Base-by-base conservation (phyloP, 1,140 invertebrate species). In the Lepidurus arcticus region DNA sequence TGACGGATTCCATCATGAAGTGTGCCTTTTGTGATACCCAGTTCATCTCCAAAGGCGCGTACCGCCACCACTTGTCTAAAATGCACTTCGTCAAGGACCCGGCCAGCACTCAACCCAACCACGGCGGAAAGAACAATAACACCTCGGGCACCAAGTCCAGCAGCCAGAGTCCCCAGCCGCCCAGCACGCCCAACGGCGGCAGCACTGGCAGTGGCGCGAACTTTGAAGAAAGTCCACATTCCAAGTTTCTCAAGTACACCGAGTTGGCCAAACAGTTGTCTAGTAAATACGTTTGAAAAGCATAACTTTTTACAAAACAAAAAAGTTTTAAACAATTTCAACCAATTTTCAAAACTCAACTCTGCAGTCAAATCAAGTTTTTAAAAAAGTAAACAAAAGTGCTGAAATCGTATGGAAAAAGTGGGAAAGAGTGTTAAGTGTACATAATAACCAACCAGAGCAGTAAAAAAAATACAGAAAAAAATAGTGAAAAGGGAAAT, bases 71-170 rank as follows among this genome's bases (percentile, higher is more conserved):
- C 83, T 86, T 98, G 78, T 96, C 95, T 76, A 97, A 98, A 84
- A 96, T 97, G 91, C 96, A 98, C 86, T 95, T 98, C 83, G 93
- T 97, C 42, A 98, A 97, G 84, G 95, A 97, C 81, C 93, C 92
- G 11, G 91, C 92, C 24, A 90, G 92, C 80, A 73, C 13, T 74
- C 79, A 79, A 82, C 44, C 82, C 81, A 81, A 86, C 83, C 80
- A 76, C 80, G 79, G 80, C 79, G 80, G 79, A 81, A 78, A 77
- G 83, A 83, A 86, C 81, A 82, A 87, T 84, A 85, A 88, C 84
- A 81, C 85, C 84, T 80, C 86, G 79, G 82, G 86, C 80, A 44
- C 83, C 82, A 73, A 84, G 84, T 9, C 84, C 81, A 11, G 83
- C 83, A 3, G 82, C 84, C 5, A 82, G 83, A 5, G 87, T 86